Percentiles rank a stretch among this genome's conserved stretches.
These are phyloP conservation scores for Ruditapes philippinarum DNA, from an alignment of 1,140 invertebrate species.

Conservation along the genomic window DNA sequence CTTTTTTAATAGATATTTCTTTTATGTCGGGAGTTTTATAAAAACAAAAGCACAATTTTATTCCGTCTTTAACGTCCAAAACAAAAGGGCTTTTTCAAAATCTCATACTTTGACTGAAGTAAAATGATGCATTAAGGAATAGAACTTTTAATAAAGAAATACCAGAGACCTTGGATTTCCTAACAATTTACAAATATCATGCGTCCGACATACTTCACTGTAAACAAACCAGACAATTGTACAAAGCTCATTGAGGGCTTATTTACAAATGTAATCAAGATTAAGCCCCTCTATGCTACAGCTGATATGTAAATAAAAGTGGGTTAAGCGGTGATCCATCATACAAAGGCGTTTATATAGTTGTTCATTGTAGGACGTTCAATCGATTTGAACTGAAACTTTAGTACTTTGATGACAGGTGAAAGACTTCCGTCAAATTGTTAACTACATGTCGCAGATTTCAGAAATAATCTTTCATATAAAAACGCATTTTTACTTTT, in stretches of 20 bases:
- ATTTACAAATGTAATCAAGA: conserved; percentile 49
- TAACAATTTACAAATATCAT: conserved; percentile 37
- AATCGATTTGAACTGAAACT: conserved; percentile 31
- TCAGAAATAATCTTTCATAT: too few species aligned
- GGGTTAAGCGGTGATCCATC: neutral
- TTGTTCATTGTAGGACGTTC: neutral
- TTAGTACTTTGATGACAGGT: neutral
- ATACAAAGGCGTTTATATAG: neutral
- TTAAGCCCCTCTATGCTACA: conserved; percentile 20
- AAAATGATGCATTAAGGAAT: too few species aligned
- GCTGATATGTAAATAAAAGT: conserved; percentile 25
- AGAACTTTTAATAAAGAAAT: neutral
- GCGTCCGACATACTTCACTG: conserved; percentile 16
- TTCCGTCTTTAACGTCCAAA: too few species aligned
- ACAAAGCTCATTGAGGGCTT: neutral
- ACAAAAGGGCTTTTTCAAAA: too few species aligned
- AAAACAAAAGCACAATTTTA: too few species aligned
- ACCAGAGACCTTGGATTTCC: neutral
- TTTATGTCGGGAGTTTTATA: too few species aligned
- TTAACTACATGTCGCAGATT: neutral
- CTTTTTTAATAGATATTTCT: too few species aligned
- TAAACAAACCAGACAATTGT: conserved; percentile 21
- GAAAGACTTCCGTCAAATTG: neutral
- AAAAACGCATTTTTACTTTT: too few species aligned
- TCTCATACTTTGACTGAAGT: too few species aligned